Percentiles rank a stretch among this genome's conserved stretches.
Conservation (phyloP, 2,797 vertebrate genomes). For the Chaunax sp. region DNA sequence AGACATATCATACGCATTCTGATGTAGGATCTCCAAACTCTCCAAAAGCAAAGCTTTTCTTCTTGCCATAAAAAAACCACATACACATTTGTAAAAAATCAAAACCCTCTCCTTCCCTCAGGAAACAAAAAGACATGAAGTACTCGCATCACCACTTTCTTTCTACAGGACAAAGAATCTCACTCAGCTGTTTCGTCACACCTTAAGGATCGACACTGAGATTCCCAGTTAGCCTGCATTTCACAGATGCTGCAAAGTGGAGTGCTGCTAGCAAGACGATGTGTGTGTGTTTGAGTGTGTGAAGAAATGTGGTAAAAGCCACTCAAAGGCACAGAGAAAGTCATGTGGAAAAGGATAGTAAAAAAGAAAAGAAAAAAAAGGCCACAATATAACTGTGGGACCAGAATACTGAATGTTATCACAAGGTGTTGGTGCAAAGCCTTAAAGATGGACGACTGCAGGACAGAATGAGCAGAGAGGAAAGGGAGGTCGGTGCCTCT, state of each 20-base stretch:
- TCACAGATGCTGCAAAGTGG: no score
- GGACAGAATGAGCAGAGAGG: neutral
- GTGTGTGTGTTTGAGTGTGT: conserved; percentile 15
- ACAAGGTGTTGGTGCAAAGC: neutral
- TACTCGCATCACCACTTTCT: conserved; percentile 2
- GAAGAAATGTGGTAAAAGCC: conserved; percentile 4
- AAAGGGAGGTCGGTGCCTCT: no score
- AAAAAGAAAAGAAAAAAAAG: neutral
- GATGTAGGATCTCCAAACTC: no score
- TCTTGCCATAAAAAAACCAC: no score
- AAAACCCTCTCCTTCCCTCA: neutral
- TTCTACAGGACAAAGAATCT: conserved; percentile 15
- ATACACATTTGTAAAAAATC: no score
- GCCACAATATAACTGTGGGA: no score
- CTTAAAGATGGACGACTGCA: neutral
- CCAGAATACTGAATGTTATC: no score
- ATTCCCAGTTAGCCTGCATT: no score
- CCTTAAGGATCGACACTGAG: conserved; percentile 31
- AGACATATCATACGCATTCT: no score
- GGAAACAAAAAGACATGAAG: conserved; percentile 18
- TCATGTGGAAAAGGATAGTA: neutral
- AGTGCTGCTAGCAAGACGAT: no score
- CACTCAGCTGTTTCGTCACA: conserved; percentile 7
- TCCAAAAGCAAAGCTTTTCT: no score
- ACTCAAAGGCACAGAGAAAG: neutral